A percentile compares a stretch with the other conserved stretches of the same genome.
phyloP scores from a whole-genome alignment of 2,888 invertebrate species.

The Argyresthia goedartella region DNA sequence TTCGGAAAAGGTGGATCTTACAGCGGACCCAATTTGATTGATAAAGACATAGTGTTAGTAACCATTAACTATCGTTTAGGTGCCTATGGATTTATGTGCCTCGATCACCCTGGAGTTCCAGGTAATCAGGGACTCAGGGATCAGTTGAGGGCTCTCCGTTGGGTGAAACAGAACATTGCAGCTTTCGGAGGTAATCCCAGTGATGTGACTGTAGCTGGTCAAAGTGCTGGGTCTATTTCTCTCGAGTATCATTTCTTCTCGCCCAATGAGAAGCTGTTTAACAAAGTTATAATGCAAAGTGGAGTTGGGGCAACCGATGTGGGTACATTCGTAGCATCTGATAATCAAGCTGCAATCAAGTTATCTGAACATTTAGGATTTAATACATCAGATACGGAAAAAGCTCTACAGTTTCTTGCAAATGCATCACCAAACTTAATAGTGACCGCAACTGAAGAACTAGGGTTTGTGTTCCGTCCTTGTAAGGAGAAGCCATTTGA shows the following conservation, averaged over 20 bases:
- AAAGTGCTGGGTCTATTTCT: slow-evolving; percentile 50
- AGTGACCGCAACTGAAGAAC: neutral
- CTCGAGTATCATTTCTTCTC: slow-evolving; percentile 48
- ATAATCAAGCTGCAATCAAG: neutral
- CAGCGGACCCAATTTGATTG: slow-evolving; percentile 21
- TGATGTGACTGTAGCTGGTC: slow-evolving; percentile 50
- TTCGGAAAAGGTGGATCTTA: neutral
- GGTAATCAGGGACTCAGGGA: slow-evolving; percentile 61
- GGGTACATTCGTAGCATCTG: no score
- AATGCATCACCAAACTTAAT: neutral
- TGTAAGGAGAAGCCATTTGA: neutral
- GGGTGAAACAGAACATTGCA: slow-evolving; percentile 48
- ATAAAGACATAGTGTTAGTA: slow-evolving; percentile 47
- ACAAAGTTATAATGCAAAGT: slow-evolving; percentile 50
- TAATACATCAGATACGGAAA: neutral
- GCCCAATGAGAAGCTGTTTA: slow-evolving; percentile 43
- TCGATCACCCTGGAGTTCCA: slow-evolving; percentile 40
- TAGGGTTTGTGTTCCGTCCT: neutral
- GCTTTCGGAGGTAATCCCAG: slow-evolving; percentile 58
- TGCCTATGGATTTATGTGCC: slow-evolving; percentile 56
- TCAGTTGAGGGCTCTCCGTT: slow-evolving; percentile 44
- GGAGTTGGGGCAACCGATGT: slow-evolving; percentile 35
- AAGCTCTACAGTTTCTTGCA: neutral
- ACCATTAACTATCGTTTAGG: slow-evolving; percentile 57
- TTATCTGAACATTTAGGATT: neutral